These are phyloP conservation scores for Tinea trinotella DNA, from an alignment of 2,888 invertebrate species.

Conservation along the genomic window DNA sequence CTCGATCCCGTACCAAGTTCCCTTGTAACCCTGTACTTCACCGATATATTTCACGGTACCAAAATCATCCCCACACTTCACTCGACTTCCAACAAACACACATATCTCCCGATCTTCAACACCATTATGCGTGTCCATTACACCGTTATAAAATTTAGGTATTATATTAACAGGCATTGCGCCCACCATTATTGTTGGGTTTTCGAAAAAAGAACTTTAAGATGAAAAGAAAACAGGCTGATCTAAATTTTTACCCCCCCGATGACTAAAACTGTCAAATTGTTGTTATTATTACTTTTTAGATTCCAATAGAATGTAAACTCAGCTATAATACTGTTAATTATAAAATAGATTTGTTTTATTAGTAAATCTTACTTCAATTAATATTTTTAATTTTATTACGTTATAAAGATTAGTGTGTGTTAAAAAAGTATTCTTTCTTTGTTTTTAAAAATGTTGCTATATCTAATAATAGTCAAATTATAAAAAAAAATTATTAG, in stretches of 20 bases:
- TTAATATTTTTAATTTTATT: neutral
- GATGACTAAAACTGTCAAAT: constrained; percentile 23
- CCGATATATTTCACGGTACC: constrained; percentile 82
- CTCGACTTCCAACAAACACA: constrained; percentile 60
- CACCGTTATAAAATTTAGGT: constrained; percentile 67
- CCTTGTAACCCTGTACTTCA: constrained; percentile 77
- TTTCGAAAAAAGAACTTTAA: constrained; percentile 63
- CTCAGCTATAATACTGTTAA: neutral
- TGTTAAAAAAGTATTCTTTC: neutral
- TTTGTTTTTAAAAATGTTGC: constrained; percentile 1
- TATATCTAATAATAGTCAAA: neutral
- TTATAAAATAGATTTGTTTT: neutral
- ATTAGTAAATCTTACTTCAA: neutral
- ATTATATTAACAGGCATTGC: constrained; percentile 69
- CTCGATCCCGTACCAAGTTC: constrained; percentile 94
- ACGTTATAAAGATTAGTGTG: neutral
- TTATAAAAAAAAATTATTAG: neutral
- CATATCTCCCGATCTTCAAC: constrained; percentile 55
- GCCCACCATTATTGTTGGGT: constrained; percentile 65
- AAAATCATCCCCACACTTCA: constrained; percentile 56
- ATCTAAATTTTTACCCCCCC: neutral
- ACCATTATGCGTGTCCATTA: constrained; percentile 66
- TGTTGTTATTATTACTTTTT: constrained; percentile 27
- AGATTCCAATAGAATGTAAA: constrained; percentile 23
- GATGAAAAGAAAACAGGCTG: constrained; percentile 53